Conservation (phyloP, 2,888 invertebrate species). For the Panopea generosa region DNA sequence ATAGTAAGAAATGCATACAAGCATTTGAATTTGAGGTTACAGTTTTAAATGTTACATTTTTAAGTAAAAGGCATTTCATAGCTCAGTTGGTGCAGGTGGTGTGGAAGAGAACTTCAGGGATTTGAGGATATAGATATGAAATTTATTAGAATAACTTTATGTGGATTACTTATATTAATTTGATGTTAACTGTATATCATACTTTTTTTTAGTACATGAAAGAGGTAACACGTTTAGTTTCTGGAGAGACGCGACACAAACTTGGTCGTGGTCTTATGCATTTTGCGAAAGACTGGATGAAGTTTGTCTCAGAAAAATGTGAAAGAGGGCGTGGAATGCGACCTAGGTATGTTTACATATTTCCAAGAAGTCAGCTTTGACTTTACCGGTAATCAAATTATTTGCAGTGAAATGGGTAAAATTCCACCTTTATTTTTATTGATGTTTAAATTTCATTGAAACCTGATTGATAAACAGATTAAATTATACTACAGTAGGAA, state of each 20-base stretch:
- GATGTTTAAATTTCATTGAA: background rate
- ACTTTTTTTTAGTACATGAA: constrained; percentile 87
- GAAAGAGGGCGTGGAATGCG: constrained; percentile 87
- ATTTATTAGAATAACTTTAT: too few relatives aligned
- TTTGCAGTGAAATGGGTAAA: background rate
- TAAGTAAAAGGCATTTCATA: too few relatives aligned
- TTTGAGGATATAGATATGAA: too few relatives aligned
- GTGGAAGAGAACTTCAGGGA: too few relatives aligned
- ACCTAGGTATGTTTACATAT: constrained; percentile 76
- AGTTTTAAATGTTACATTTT: too few relatives aligned
- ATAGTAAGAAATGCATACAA: too few relatives aligned
- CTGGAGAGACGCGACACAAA: constrained; percentile 85
- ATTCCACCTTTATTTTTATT: background rate
- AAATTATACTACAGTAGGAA: too few relatives aligned
- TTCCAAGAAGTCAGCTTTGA: constrained; percentile 3
- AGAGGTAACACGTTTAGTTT: constrained; percentile 90
- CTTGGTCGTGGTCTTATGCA: constrained; percentile 89
- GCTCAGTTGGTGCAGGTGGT: too few relatives aligned
- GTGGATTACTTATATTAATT: too few relatives aligned
- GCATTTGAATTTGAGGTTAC: too few relatives aligned
- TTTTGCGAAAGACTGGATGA: constrained; percentile 95
- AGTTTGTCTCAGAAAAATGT: constrained; percentile 93
- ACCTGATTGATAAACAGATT: too few relatives aligned
- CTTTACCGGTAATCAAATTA: background rate
- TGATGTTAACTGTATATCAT: background rate